Conservation (phyloP, 2,113 vertebrate species). For the Hemicordylus capensis region DNA sequence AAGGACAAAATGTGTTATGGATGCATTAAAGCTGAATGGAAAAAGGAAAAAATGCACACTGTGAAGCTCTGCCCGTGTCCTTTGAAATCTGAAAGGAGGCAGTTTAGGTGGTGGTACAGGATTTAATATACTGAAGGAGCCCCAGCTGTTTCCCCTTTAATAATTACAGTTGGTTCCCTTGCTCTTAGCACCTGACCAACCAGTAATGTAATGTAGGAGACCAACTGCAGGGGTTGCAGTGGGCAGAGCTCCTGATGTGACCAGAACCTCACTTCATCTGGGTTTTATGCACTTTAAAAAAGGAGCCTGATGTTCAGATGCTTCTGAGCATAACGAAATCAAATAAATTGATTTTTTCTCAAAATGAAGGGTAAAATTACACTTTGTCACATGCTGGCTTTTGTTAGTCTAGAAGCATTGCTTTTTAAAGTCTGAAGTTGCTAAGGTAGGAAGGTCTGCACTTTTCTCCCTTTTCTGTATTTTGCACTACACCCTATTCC, state of each 20-base stretch:
- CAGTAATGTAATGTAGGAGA: background rate
- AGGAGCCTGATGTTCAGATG: too few species aligned
- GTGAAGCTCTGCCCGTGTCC: background rate
- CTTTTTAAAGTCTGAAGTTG: too few species aligned
- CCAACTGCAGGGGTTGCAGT: too few species aligned
- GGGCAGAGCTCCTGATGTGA: background rate
- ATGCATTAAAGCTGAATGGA: fast-evolving
- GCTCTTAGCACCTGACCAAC: background rate
- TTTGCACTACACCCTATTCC: too few species aligned
- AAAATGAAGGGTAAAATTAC: background rate
- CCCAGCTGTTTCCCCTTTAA: background rate
- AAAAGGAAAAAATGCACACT: background rate
- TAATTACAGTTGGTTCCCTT: background rate
- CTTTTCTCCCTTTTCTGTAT: too few species aligned
- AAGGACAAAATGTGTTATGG: background rate
- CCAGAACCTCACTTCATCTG: background rate
- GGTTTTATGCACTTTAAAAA: too few species aligned
- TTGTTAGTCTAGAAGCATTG: too few species aligned
- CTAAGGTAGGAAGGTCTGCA: too few species aligned
- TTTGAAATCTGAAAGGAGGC: background rate
- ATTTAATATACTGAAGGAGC: background rate
- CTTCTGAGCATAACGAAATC: too few species aligned
- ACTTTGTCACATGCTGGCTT: too few species aligned
- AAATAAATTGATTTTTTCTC: background rate
- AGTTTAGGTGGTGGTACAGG: background rate